Evolutionary conservation across 53 echinoderm and acorn worm species (phyloP).

Genomic region (Hippasteria phrygiana): DNA sequence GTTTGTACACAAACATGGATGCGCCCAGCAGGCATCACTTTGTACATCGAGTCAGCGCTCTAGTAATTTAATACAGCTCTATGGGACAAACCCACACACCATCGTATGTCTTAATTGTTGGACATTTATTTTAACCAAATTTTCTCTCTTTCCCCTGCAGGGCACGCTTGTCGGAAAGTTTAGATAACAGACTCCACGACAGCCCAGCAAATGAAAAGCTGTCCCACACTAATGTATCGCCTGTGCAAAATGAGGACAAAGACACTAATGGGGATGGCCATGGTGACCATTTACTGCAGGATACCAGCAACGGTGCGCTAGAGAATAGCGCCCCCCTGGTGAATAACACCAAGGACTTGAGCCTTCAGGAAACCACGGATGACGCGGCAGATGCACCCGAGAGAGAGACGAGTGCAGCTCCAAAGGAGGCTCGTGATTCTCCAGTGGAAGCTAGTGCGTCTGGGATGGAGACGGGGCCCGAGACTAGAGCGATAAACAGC

Average conservation of each 20-base stretch:
- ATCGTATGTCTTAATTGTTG: too few species aligned
- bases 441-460: neutral
- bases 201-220: conserved; percentile 24
- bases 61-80: too few species aligned
- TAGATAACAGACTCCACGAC: conserved; percentile 24
- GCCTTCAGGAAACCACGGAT: neutral
- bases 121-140: too few species aligned
- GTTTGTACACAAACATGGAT: too few species aligned
- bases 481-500: conserved; percentile 9
- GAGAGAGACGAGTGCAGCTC: neutral
- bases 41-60: too few species aligned
- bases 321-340: conserved; percentile 23
- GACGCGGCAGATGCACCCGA: neutral
- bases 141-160: conserved; percentile 9
- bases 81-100: too few species aligned
- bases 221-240: neutral
- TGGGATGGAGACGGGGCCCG: neutral
- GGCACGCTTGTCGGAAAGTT: conserved; percentile 15
- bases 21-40: too few species aligned
- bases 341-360: conserved; percentile 5
- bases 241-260: conserved; percentile 29
- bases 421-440: neutral
- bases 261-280: conserved; percentile 48
- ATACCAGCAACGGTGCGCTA: conserved; percentile 45
- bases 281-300: conserved; percentile 36